Percentiles rank a stretch among this genome's conserved stretches.
These are phyloP conservation scores for Pangasius sanitwongsei DNA, from an alignment of 2,797 vertebrate genomes.

Conservation along the genomic window DNA sequence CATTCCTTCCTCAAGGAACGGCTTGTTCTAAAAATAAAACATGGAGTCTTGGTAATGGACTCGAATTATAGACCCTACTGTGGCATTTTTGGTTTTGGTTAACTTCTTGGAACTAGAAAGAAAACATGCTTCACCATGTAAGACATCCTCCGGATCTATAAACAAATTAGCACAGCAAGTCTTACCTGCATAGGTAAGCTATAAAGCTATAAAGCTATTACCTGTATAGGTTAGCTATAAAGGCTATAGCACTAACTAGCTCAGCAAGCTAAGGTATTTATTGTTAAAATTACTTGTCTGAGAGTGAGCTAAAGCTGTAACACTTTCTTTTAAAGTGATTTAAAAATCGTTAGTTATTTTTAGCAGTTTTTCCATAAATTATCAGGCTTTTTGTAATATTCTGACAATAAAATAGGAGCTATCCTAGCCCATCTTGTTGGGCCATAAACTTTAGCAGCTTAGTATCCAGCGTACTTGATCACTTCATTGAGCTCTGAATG, in stretches of 20 bases:
- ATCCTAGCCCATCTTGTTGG: neutral
- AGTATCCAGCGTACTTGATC: conserved; percentile 5
- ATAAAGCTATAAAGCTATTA: neutral
- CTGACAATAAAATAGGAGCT: neutral
- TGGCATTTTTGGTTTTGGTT: neutral
- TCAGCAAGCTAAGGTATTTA: too few relatives aligned
- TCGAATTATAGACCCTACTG: neutral
- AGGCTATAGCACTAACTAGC: too few relatives aligned
- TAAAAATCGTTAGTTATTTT: neutral
- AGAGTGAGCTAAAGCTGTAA: neutral
- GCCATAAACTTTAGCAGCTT: neutral
- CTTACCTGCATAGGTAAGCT: neutral
- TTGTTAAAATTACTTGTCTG: neutral
- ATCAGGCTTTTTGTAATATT: neutral
- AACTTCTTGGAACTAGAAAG: neutral
- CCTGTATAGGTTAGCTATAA: too few relatives aligned
- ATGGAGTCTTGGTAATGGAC: neutral
- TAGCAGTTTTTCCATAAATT: neutral
- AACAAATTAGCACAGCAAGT: neutral
- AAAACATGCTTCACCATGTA: neutral
- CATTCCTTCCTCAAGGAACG: neutral
- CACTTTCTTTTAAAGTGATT: neutral
- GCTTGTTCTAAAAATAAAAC: neutral
- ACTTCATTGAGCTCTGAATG: neutral
- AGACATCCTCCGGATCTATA: neutral